Base-by-base conservation (phyloP, 1,140 invertebrate species). In the Drosophila bifasciata region DNA sequence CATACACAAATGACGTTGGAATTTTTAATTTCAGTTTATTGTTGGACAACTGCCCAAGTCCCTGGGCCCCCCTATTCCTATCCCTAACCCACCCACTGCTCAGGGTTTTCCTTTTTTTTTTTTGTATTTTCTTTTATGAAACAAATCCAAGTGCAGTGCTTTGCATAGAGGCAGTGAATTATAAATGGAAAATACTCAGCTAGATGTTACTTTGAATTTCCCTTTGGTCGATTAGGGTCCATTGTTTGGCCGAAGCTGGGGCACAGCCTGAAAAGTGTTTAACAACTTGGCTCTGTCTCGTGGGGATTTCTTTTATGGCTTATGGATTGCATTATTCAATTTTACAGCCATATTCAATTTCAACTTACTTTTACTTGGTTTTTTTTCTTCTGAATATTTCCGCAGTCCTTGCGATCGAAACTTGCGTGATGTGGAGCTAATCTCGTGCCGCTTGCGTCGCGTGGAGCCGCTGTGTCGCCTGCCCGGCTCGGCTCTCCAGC, bases 381-480 rank as follows among this genome's bases (percentile, higher is more conserved):
- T 49, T 46, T n/a, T n/a, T n/a, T n/a, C n/a, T n/a, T n/a, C n/a
- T n/a, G 48, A 40, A 43, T 41, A 19, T n/a, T 9, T 28, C 77
- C 92, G 11, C 92, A 96, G 96, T 91, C 95, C 95, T 43, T 93
- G 93, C 79, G 95, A 96, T 83, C 92, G 96, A 19, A 95, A 94
- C 71, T 93, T 94, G 68, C 93, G 95, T 89, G 96, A 96, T 88
- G 93, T 95, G 52, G 94, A 94, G 79, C 90, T 94, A 72, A 94
- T 95, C 67, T 93, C 93, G n/a, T 92, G 92, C 59, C 92, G 94
- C 51, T 89, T 95, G 52, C 91, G 94, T 55, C 92, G 94, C 59
- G 93, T 95, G 44, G 94, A 94, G 74, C 93, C 94, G 40, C 92
- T 96, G 72, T 94, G 94, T 76, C 93, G 94, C 67, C 93, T 96